phyloP scores from a whole-genome alignment of 2,113 vertebrate species.

The Erinaceus europaeus region DNA sequence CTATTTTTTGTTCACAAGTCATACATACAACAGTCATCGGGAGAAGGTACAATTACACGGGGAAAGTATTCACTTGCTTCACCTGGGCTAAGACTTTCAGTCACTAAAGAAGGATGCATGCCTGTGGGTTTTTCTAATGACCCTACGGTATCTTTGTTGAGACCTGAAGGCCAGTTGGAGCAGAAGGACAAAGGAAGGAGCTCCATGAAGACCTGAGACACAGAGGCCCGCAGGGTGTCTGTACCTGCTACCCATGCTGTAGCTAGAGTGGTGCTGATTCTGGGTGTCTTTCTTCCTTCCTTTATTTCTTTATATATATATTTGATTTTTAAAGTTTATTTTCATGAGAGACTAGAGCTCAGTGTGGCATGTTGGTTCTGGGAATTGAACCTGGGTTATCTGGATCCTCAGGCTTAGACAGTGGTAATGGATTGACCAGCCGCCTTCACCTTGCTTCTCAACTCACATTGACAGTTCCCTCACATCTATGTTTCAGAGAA shows the following conservation, averaged over 20 bases:
- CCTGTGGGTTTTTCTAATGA: background rate
- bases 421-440: background rate
- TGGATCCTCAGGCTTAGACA: too few species aligned
- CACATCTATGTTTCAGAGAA: slow-evolving; percentile 74
- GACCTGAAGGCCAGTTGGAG: background rate
- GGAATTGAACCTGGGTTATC: too few species aligned
- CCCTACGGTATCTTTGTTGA: background rate
- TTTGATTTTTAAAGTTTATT: too few species aligned
- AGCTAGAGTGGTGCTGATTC: background rate
- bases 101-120: background rate
- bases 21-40: too few species aligned
- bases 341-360: too few species aligned
- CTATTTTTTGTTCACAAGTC: background rate
- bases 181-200: background rate
- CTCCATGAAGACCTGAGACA: accelerated
- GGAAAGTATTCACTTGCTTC: background rate
- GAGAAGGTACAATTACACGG: too few species aligned
- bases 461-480: background rate
- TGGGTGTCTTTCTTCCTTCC: too few species aligned
- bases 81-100: background rate
- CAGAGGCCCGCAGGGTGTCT: background rate
- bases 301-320: too few species aligned
- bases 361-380: too few species aligned
- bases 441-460: background rate
- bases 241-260: background rate